Conservation (phyloP, 2,113 vertebrate species). For the Lampris megalopsis region DNA sequence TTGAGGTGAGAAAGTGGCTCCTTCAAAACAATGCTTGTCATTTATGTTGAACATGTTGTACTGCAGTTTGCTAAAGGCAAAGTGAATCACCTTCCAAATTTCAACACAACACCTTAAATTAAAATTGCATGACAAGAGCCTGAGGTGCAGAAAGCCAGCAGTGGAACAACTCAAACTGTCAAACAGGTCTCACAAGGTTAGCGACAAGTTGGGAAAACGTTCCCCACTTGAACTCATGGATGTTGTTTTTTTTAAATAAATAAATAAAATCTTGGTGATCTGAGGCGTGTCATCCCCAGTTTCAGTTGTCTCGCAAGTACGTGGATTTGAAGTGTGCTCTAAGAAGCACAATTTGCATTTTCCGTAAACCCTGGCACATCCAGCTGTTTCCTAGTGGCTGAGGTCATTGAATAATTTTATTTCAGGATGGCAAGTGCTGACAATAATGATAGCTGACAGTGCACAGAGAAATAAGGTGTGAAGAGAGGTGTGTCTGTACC, state of each 20-base stretch:
- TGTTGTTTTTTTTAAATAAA: background rate
- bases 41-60: constrained; percentile 13
- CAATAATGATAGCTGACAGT: background rate
- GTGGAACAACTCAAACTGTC: constrained; percentile 48
- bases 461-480: background rate
- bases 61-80: constrained; percentile 1
- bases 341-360: constrained; percentile 27
- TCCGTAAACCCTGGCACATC: constrained; percentile 49
- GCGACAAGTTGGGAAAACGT: constrained; percentile 10
- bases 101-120: constrained; percentile 49
- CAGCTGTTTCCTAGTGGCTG: constrained; percentile 34
- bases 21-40: constrained; percentile 30
- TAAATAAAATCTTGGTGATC: constrained; percentile 18
- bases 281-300: constrained; percentile 22
- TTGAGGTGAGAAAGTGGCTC: constrained; percentile 14
- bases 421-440: constrained; percentile 24
- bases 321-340: constrained; percentile 33
- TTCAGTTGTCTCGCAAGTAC: constrained; percentile 9
- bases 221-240: constrained; percentile 29
- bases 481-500: constrained; percentile 77
- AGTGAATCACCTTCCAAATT: constrained; percentile 22
- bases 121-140: constrained; percentile 66
- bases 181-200: constrained; percentile 46
- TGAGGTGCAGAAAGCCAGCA: constrained; percentile 21
- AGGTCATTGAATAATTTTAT: constrained; percentile 26